phyloP scores from a whole-genome alignment of 2,797 vertebrate genomes.

The Sebastes variabilis region DNA sequence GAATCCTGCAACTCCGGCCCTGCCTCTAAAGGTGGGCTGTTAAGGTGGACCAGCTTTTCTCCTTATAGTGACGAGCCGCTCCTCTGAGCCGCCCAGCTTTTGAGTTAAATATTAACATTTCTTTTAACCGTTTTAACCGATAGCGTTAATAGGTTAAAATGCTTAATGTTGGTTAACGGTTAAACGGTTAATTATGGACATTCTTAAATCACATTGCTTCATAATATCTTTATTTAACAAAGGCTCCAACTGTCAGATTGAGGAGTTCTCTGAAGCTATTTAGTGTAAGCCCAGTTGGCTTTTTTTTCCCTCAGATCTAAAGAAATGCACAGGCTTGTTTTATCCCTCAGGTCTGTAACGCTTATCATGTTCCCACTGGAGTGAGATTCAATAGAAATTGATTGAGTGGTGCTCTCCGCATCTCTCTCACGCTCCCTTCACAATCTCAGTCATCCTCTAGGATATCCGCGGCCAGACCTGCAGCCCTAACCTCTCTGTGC shows the following conservation, averaged over 20 bases:
- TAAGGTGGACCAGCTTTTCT: too few species aligned
- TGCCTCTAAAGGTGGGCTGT: too few species aligned
- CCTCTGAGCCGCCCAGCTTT: too few species aligned
- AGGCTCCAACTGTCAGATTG: neutral
- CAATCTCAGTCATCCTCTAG: slow-evolving; percentile 54
- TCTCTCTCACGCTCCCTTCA: slow-evolving; percentile 65
- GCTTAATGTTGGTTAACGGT: too few species aligned
- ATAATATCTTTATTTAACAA: slow-evolving; percentile 14
- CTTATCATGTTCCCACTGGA: slow-evolving; percentile 57
- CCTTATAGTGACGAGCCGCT: too few species aligned
- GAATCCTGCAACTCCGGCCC: too few species aligned
- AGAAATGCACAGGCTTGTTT: slow-evolving; percentile 24
- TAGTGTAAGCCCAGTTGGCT: neutral
- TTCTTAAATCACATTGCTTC: neutral
- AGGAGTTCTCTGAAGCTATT: neutral
- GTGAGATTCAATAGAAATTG: slow-evolving; percentile 69
- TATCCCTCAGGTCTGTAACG: slow-evolving; percentile 21
- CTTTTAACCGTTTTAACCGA: too few species aligned
- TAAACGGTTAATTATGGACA: too few species aligned
- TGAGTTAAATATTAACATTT: too few species aligned
- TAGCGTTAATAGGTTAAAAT: too few species aligned
- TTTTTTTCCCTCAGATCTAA: slow-evolving; percentile 23
- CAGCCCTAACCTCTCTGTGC: slow-evolving; percentile 37
- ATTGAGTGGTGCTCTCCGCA: slow-evolving; percentile 60
- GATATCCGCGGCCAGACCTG: slow-evolving; percentile 52